Conservation (phyloP, 2,113 vertebrate species). For the Numida meleagris region DNA sequence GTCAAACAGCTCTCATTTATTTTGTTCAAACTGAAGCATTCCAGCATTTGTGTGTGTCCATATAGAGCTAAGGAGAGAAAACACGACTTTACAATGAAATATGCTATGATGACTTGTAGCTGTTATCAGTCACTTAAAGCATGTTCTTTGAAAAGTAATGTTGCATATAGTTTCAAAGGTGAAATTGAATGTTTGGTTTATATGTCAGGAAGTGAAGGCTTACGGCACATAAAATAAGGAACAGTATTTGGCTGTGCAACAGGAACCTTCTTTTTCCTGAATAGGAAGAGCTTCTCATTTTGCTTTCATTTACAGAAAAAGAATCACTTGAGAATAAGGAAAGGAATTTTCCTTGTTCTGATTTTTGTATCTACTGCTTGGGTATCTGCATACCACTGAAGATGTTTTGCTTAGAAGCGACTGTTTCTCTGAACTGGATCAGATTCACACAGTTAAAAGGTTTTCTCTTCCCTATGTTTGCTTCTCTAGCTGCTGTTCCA, state of each 20-base stretch:
- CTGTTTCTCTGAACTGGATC: not conserved
- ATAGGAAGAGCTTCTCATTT: fast-evolving
- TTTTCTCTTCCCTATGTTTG: not conserved
- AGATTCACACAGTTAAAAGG: not conserved
- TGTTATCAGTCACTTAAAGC: not conserved
- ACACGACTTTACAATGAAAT: not conserved
- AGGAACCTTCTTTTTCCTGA: not conserved
- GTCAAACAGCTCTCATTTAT: not conserved
- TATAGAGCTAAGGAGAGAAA: not conserved
- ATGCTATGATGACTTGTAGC: not conserved
- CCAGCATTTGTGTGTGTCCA: not conserved
- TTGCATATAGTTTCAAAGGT: too few species aligned
- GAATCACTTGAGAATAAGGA: too few species aligned
- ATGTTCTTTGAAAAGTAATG: too few species aligned
- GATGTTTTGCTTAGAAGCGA: not conserved
- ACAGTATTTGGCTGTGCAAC: not conserved
- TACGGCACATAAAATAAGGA: not conserved
- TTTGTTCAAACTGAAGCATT: not conserved
- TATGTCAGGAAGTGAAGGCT: not conserved
- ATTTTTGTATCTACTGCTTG: not conserved
- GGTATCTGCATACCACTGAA: fast-evolving
- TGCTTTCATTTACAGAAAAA: not conserved
- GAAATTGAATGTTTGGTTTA: not conserved
- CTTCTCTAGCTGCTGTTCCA: not conserved
- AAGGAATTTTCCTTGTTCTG: not conserved